These are phyloP conservation scores for Neotoxoptera formosana DNA, from an alignment of 1,140 invertebrate species.

Conservation along the genomic window DNA sequence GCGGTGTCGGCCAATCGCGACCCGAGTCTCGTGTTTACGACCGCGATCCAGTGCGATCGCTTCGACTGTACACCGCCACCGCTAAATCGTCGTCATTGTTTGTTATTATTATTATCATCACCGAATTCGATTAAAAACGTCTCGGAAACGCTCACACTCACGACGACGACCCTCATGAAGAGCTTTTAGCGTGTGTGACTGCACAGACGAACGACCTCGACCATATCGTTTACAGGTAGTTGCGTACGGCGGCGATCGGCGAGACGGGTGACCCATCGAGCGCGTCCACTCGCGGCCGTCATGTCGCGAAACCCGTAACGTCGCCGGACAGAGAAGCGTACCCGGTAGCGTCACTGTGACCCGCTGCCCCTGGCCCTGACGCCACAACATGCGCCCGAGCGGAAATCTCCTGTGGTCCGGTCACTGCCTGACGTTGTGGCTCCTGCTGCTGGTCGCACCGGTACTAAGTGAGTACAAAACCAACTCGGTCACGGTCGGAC, in stretches of 20 bases:
- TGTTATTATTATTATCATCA: neutral
- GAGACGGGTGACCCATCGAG: neutral
- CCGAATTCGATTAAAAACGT: neutral
- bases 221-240: neutral
- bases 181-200: neutral
- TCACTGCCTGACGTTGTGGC: neutral
- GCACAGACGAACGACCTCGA: neutral
- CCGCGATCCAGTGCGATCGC: neutral
- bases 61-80: neutral
- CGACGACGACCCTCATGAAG: neutral
- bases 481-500: neutral
- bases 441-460: neutral
- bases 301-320: neutral
- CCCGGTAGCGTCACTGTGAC: neutral
- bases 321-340: neutral
- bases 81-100: neutral
- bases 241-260: neutral
- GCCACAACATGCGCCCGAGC: neutral
- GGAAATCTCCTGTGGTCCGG: neutral
- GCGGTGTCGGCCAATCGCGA: neutral
- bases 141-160: neutral
- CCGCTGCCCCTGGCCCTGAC: neutral
- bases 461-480: neutral
- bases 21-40: neutral
- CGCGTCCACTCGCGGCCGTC: neutral